phyloP scores from a whole-genome alignment of 2,113 vertebrate genomes.

The Ondatra zibethicus region DNA sequence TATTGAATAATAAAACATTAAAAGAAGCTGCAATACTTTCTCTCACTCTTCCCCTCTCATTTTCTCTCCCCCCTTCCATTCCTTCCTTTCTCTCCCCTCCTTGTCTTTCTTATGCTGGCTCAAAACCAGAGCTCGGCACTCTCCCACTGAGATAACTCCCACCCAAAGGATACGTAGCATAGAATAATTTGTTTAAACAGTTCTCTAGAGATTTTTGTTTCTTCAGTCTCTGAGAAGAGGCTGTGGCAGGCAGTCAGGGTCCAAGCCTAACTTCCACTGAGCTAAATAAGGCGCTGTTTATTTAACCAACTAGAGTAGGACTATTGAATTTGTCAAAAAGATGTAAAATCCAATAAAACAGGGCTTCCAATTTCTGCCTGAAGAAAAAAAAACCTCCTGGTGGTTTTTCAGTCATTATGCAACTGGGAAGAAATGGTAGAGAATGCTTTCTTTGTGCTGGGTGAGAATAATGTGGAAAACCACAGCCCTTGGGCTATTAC shows the following conservation, averaged over 20 bases:
- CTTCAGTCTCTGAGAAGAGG: constrained; percentile 33
- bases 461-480: constrained; percentile 45
- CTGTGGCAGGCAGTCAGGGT: background rate
- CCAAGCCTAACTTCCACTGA: background rate
- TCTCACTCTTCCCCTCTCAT: no score
- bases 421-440: constrained; percentile 19
- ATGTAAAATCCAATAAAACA: constrained; percentile 30
- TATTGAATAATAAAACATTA: background rate
- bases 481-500: constrained; percentile 29
- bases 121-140: background rate
- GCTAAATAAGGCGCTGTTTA: constrained; percentile 8
- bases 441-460: constrained; percentile 55
- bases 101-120: background rate
- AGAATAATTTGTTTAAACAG: constrained; percentile 15
- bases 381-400: constrained; percentile 35
- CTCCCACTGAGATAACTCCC: no score
- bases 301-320: constrained; percentile 53
- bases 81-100: background rate
- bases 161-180: background rate
- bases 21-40: background rate
- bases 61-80: no score
- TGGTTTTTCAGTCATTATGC: constrained; percentile 17
- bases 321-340: constrained; percentile 43
- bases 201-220: background rate
- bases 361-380: constrained; percentile 20